phyloP scores from a whole-genome alignment of 2,888 invertebrate species.

The Patella caerulea region DNA sequence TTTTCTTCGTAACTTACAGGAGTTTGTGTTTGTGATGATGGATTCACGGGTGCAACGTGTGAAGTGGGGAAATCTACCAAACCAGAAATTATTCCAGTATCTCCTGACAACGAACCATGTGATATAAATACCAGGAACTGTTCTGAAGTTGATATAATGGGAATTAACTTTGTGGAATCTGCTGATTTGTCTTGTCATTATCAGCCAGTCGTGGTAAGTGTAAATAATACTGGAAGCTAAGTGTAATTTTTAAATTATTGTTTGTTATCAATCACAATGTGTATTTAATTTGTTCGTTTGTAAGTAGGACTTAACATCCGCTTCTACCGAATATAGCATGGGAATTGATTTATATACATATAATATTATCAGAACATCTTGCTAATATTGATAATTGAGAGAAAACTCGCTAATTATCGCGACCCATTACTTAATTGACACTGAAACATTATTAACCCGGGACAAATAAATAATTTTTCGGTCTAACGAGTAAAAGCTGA shows the following conservation, averaged over 20 bases:
- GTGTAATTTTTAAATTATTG: not conserved
- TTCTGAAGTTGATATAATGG: constrained; percentile 42
- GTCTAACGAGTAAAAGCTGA: too few species aligned
- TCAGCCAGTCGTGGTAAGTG: constrained; percentile 43
- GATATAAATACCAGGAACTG: constrained; percentile 45
- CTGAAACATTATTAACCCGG: too few species aligned
- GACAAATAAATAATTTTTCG: too few species aligned
- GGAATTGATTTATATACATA: too few species aligned
- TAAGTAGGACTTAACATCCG: too few species aligned
- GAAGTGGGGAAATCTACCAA: constrained; percentile 40
- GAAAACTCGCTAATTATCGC: too few species aligned
- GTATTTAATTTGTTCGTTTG: not conserved
- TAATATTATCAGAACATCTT: too few species aligned
- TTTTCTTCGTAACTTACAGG: constrained; percentile 32
- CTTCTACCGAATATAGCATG: too few species aligned
- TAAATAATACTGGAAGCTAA: too few species aligned
- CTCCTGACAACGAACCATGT: constrained; percentile 36
- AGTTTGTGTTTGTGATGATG: constrained; percentile 50
- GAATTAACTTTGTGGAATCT: constrained; percentile 50
- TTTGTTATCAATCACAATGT: constrained; percentile 6
- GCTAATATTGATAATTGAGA: too few species aligned
- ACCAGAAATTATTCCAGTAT: constrained; percentile 42
- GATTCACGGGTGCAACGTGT: constrained; percentile 49
- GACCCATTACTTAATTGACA: too few species aligned
- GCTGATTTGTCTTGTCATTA: constrained; percentile 45